A percentile compares a stretch with the other conserved stretches of the same genome.
These are phyloP conservation scores for Lemur catta DNA, from an alignment of 2,797 vertebrate species.

Conservation along the genomic window DNA sequence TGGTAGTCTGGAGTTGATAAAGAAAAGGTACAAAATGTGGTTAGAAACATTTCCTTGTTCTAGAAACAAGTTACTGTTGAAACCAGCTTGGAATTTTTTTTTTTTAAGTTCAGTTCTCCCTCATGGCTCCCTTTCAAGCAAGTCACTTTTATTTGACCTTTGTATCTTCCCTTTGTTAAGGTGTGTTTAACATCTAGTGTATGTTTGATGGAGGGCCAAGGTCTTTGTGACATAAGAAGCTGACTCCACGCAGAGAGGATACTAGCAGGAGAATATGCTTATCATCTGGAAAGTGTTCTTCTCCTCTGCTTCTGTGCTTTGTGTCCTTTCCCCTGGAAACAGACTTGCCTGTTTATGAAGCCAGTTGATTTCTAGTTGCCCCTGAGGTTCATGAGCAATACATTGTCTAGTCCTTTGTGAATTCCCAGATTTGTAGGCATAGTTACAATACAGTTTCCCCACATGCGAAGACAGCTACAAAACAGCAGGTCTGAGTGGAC, in stretches of 20 bases:
- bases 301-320: neutral
- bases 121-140: neutral
- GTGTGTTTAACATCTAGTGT: neutral
- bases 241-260: neutral
- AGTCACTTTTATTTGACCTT: neutral
- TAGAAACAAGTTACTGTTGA: conserved; percentile 46
- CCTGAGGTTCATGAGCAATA: neutral
- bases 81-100: conserved; percentile 6
- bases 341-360: neutral
- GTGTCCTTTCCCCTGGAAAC: neutral
- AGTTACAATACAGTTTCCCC: neutral
- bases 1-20: neutral
- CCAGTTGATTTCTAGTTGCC: neutral
- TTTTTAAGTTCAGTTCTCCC: neutral
- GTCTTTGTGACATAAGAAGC: neutral
- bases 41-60: conserved; percentile 36
- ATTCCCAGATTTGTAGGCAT: neutral
- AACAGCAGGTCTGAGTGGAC: neutral
- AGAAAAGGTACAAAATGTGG: neutral
- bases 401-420: neutral
- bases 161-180: neutral
- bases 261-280: neutral
- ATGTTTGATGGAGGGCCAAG: neutral
- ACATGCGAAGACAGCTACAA: neutral
- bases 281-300: neutral